A percentile compares a stretch with the other conserved stretches of the same genome.
These are phyloP conservation scores for Chloromyia formosa DNA, from an alignment of 2,888 invertebrate species.

Conservation along the genomic window DNA sequence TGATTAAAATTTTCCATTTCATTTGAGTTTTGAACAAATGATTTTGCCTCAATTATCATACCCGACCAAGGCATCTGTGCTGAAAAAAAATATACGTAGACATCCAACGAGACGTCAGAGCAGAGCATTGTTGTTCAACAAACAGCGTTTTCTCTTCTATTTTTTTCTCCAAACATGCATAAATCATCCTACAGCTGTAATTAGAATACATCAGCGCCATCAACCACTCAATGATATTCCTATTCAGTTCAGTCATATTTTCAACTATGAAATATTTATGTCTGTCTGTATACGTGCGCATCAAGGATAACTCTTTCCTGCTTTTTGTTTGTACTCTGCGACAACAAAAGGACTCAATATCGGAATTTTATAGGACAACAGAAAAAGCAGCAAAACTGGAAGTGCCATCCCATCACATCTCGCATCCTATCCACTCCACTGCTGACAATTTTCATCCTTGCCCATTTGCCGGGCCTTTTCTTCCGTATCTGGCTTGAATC, in stretches of 20 bases:
- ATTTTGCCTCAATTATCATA: background rate
- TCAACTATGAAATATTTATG: slow-evolving; percentile 9
- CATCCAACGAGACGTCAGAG: background rate
- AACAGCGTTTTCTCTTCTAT: background rate
- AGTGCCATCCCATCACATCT: background rate
- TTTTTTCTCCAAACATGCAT: background rate
- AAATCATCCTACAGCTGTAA: slow-evolving; percentile 11
- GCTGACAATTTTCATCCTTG: background rate
- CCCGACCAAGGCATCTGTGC: background rate
- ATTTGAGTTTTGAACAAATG: no score
- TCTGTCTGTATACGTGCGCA: background rate
- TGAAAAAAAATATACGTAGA: background rate
- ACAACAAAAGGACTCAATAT: slow-evolving; percentile 27
- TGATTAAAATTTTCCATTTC: no score
- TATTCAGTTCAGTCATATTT: slow-evolving; percentile 12
- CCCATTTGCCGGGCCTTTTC: background rate
- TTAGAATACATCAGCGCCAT: background rate
- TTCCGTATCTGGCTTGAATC: background rate
- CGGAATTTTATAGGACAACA: slow-evolving; percentile 25
- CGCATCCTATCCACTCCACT: background rate
- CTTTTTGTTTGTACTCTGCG: background rate
- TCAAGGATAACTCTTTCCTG: background rate
- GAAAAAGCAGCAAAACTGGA: background rate
- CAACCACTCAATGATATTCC: slow-evolving; percentile 11
- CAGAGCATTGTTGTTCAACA: background rate